Evolutionary conservation across 2,797 vertebrate genomes (phyloP), one percentile per base, ranked within the genome.

Genomic region (Vultur gryphus): DNA sequence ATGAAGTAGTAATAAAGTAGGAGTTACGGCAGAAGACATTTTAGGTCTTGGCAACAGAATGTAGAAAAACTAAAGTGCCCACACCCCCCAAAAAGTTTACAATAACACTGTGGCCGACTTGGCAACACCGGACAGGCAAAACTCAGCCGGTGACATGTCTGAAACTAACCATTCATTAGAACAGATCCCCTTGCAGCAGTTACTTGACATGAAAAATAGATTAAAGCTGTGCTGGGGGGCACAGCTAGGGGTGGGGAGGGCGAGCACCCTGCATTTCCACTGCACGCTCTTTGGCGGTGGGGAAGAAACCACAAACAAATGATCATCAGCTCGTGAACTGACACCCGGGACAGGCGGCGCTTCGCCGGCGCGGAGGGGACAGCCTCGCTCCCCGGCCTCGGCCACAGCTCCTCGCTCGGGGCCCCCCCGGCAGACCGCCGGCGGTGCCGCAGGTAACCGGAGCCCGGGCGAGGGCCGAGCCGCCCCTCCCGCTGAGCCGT

Each of bases 1-100:
- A 17, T 3, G 16, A 70, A 54, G 9, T 0, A 16, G 11, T 2
- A 35, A 35, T 5, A 10, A 59, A 55, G 44, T 0, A 25, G 13
- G n/a, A 67, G 33, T 37, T 51, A 37, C 2, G 3, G 33, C 15
- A 49, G 24, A 19, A 67, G 29, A 1, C 29, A 35, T 17, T 78
- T 84, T 20, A 52, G 52, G 25, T 57, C 55, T 49, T 26, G 59
- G 13, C 41, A 92, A 46, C 48, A 9, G 4, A 20, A 6, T 3
- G 9, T 3, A 73, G 18, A 66, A 70, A 92, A 84, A 16, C 16
- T 55, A 0, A 67, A 31, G 43, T 1, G 23, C 77, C 37, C 73
- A 12, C 67, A 37, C 14, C 14, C 24, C 39, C 4, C 7, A 20
- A n/a, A 71, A 76, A 55, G 41, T 75, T 90, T 29, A 52, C 54